Evolutionary conservation across 2,113 vertebrate species (phyloP), one percentile per base, ranked within the genome.

Genomic region (Oncorhynchus nerka): DNA sequence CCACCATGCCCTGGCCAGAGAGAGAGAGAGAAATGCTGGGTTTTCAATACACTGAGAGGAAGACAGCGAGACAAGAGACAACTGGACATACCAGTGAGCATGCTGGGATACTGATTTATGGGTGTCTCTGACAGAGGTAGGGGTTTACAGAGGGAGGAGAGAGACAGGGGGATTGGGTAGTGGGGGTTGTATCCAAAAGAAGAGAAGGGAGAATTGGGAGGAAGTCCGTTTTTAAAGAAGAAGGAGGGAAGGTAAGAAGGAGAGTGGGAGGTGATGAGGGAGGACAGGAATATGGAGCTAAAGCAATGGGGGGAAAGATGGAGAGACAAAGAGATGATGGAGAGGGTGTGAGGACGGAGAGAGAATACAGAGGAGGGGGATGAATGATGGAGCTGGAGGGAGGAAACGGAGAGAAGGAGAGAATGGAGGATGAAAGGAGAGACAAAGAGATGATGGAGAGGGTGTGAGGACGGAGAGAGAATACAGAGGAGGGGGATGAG

Each of bases 321-420:
- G 82, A 72, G 74, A 78, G 70, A 83, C 75, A 77, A 78, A 73
- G 72, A 45, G 76, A 81, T 84, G 83, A 90, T 83, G 74, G 80
- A 90, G 85, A 87, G 88, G 84, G 84, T 89, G 86, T 87, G 81
- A 79, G 86, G 85, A 87, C n/a, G 16, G 84, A 87, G 89, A 77
- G 84, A 81, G 84, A 85, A 84, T 75, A 81, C 87, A 83, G 87
- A 82, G 84, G 84, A 86, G 82, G 81, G 28, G 73, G 57, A 79
- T 90, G 88, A 91, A 75, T 84, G 86, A 88, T 89, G 85, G 85
- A 80, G 80, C 87, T 85, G 70, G 8, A 74, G 85, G 86, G 84
- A 86, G 83, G 64, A 82, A 80, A 81, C 73, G 81, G 78, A 82
- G 84, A 79, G 68, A 39, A 62, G 75, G 77, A 70, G 75, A 73